Base-by-base conservation (phyloP, 2,113 vertebrate species). In the Motacilla tschutschensis region DNA sequence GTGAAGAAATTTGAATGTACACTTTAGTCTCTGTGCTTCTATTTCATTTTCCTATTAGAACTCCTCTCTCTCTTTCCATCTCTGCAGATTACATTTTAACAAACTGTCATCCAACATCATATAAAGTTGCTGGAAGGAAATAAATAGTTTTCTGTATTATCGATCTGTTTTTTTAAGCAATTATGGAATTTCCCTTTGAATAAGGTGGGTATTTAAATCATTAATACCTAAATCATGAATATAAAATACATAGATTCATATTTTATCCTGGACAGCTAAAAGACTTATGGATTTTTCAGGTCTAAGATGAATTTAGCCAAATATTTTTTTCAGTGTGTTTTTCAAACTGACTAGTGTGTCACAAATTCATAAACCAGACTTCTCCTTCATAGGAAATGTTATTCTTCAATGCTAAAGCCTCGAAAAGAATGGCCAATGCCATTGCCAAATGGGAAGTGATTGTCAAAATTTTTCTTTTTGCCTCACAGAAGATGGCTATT, bases 31-130 rank as follows among this genome's bases (percentile, higher is more conserved):
- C 4, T 62, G 14, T 19, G 36, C 3, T 50, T 74, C 29, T 41
- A 8, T 44, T 38, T 48, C 8, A 25, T 3, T 24, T 70, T 70
- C 17, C 4, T 41, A 4, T 59, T 36, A 77, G 16, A 70, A 71
- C 1, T 31, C 5, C 31, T 35, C 28, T 53, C 24, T 38, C 40
- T 46, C 19, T 28, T 35, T n/a, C 8, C 0, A 1, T 40, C 41
- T 64, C 20, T 48, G 35, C 3, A 62, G 4, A 26, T 40, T 66
- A 35, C 3, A 17, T 70, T 85, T 80, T 66, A 78, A 73, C 31
- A 74, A 33, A 50, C 12, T 48, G 20, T 17, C 46, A 1, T 58
- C 33, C 7, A 41, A 43, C 0, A 0, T 22, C 15, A 41, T 31
- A 17, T 26, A 35, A 62, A 74, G 38, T 14, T 82, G 4, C 38